Evolutionary conservation across 2,113 vertebrate species (phyloP), one percentile per base, ranked within the genome.

Genomic region (Eulemur rufifrons): DNA sequence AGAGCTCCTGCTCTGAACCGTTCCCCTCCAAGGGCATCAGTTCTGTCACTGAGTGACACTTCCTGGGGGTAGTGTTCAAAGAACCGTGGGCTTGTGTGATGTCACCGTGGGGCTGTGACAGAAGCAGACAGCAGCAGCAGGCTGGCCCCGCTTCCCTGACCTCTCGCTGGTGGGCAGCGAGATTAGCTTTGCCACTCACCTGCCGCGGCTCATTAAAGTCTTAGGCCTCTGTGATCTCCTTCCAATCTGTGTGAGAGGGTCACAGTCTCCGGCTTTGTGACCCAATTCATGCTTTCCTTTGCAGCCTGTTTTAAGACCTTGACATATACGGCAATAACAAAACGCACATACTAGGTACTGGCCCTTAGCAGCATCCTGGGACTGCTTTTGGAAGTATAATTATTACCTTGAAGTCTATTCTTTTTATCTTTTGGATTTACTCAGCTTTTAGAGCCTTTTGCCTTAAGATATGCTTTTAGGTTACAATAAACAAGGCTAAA

Each of bases 11-110:
- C 82, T 93, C 64, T 92, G 45, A 64, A 37, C 66, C 85, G 74
- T 86, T 45, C 52, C 63, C 87, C 56, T 91, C 74, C 25, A 42
- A 80, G 50, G 45, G 37, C 71, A 85, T 50, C 32, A 18, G 94
- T 66, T 92, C 91, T 89, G 82, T 73, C 92, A 56, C 82, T 13
- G 7, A 96, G 88, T 27, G 59, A 85, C 95, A 93, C 85, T 97
- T 96, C 88, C 86, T 76, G 64, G 78, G 95, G 87, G 86, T 84
- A 66, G 21, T 95, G 83, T 96, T 98, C 96, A 97, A 97, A 98
- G 96, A 66, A 54, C 80, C 56, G 0, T 6, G 68, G 91, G 81
- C 90, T 32, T 32, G 73, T 97, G 94, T 97, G 93, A 96, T 96
- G 96, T 93, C 82, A 69, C 96, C 3, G 32, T 37, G 92, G 50